Evolutionary conservation across 2,113 vertebrate species (phyloP).

Genomic region (Micronycteris hirsuta): DNA sequence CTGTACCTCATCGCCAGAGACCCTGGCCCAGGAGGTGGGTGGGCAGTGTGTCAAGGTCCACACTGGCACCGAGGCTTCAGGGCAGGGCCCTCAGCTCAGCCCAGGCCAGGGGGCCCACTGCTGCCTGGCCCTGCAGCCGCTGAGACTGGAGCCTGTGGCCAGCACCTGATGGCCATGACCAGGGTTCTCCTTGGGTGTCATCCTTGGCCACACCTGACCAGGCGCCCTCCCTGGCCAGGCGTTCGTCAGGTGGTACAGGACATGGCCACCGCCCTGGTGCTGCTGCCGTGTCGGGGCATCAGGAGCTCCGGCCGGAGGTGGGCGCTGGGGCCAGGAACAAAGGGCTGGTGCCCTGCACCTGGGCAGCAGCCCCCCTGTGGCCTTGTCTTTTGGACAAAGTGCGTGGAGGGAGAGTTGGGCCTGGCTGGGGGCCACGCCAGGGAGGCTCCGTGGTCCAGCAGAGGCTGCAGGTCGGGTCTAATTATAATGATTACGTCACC

Average conservation of each 20-base stretch:
- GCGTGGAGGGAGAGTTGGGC: not conserved
- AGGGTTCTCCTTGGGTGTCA: not conserved
- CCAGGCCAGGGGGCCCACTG: accelerated
- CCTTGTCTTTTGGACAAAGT: not conserved
- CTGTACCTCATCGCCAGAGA: not conserved
- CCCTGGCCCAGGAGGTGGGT: not conserved
- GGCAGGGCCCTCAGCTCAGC: not conserved
- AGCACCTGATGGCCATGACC: accelerated
- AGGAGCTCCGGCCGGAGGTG: not conserved
- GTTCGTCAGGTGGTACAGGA: not conserved
- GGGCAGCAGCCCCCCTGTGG: not conserved
- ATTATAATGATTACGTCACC: slow-evolving; percentile 49
- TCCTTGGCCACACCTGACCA: not conserved
- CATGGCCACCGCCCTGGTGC: too few species aligned
- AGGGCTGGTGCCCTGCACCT: accelerated
- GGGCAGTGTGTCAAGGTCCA: not conserved
- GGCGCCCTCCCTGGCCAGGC: not conserved
- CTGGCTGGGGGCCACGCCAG: not conserved
- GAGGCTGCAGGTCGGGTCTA: not conserved
- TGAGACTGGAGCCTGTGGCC: accelerated
- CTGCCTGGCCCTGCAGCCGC: not conserved
- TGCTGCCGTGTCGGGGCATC: accelerated
- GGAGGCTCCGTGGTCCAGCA: not conserved
- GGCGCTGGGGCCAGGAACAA: accelerated
- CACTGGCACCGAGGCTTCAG: accelerated